Evolutionary conservation across 2,113 vertebrate species (phyloP).

Genomic region (Asarcornis scutulata): DNA sequence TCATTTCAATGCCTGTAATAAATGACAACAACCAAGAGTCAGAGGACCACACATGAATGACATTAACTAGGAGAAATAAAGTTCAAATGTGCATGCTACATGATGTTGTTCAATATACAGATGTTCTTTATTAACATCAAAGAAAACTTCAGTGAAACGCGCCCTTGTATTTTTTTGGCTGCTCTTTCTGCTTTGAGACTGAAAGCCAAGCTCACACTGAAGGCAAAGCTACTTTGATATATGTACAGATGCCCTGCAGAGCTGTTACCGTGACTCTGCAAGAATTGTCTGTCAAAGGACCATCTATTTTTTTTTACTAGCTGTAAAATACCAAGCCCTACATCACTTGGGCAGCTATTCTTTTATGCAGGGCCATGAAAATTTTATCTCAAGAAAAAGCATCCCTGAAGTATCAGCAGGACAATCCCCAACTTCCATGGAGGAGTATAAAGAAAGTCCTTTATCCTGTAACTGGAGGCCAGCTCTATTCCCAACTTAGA

Average conservation of each 20-base stretch:
- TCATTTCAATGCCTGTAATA: constrained; percentile 90
- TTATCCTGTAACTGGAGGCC: background rate
- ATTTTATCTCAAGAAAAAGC: background rate
- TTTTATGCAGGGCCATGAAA: background rate
- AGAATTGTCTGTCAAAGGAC: background rate
- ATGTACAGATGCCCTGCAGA: background rate
- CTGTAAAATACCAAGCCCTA: background rate
- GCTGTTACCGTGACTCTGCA: background rate
- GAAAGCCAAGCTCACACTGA: background rate
- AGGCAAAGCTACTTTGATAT: background rate
- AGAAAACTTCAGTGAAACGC: background rate
- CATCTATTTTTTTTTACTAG: background rate
- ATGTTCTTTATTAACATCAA: background rate
- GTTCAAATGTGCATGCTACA: accelerated
- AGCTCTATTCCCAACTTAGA: background rate
- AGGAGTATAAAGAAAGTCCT: background rate
- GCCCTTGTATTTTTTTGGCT: background rate
- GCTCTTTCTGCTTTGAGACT: background rate
- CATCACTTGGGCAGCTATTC: background rate
- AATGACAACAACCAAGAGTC: background rate
- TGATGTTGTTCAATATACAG: accelerated
- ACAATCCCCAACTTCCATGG: background rate
- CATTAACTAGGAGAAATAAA: background rate
- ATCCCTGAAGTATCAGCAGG: background rate
- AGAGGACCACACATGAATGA: background rate